Base-by-base conservation (phyloP, 2,888 invertebrate species). In the Perdita meconis region DNA sequence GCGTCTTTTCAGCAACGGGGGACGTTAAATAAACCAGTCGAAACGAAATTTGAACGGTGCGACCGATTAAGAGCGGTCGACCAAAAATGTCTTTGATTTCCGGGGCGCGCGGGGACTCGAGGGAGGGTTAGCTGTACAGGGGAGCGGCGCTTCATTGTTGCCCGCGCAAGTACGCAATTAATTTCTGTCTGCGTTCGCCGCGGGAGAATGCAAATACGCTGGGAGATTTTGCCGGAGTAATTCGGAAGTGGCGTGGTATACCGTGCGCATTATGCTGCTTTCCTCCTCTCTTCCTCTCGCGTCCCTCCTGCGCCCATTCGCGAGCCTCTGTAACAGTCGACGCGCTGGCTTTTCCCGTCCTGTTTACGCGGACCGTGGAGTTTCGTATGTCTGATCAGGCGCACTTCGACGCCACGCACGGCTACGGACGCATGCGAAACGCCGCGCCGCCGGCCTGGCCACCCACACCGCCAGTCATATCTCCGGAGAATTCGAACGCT, bases 191-290 rank as follows among this genome's bases (percentile, higher is more conserved):
- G 85, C 75, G 84, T 84, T 83, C 87, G 80, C 85, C 84, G 78
- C 84, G 84, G 83, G 88, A 85, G 86, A 87, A 87, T 88, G 90
- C 88, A 88, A 89, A 89, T 89, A 89, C 87, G 86, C 86, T 84
- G 87, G 85, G 87, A 88, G 88, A 89, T 91, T 90, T 89, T 86
- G 85, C 85, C 81, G 84, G 87, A 89, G 87, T 89, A 89, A 91
- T 91, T 90, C 88, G 88, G 86, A 90, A 91, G 88, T 90, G 87
- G 86, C 87, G 89, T 85, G 90, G 90, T 89, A 82, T 88, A 89
- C 90, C 90, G 83, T 89, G 85, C 86, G 86, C 90, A 89, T 90
- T 89, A 90, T 89, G 89, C 87, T 85, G 85, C 88, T 85, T 87
- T 86, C 85, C 86, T 80, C 83, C 60, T 69, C 73, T 22, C 74